Evolutionary conservation across 2,797 vertebrate genomes (phyloP).

Genomic region (Alfaro cultratus): DNA sequence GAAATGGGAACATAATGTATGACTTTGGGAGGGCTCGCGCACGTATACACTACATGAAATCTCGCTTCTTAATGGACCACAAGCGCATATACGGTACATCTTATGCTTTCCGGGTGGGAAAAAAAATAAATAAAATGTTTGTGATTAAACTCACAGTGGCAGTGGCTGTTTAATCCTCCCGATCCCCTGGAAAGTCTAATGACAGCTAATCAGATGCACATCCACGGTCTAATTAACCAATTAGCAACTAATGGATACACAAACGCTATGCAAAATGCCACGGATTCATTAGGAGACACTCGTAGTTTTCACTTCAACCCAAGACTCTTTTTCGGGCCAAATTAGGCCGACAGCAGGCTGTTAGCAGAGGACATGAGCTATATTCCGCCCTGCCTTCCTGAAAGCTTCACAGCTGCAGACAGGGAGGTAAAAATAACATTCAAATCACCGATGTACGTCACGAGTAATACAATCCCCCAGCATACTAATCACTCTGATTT

Average conservation of each 20-base stretch:
- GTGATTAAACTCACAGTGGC: constrained; percentile 32
- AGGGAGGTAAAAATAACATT: constrained; percentile 8
- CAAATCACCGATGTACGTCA: neutral
- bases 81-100: neutral
- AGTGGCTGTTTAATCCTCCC: constrained; percentile 42
- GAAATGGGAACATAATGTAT: constrained; percentile 44
- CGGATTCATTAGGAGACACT: constrained; percentile 49
- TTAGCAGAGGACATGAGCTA: constrained; percentile 11
- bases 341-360: constrained; percentile 28
- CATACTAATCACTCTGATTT: constrained; percentile 3
- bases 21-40: neutral
- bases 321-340: constrained; percentile 41
- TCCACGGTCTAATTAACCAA: constrained; percentile 71
- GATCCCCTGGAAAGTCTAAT: constrained; percentile 66
- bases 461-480: neutral
- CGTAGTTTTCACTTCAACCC: constrained; percentile 44
- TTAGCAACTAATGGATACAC: constrained; percentile 68
- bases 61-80: constrained; percentile 1
- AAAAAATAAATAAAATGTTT: constrained; percentile 2
- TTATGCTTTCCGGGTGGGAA: constrained; percentile 2
- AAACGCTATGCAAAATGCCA: constrained; percentile 49
- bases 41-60: neutral
- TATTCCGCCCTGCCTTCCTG: neutral
- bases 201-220: constrained; percentile 73
- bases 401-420: constrained; percentile 12